Base-by-base conservation (phyloP, 2,888 invertebrate genomes). In the Macaria notata region DNA sequence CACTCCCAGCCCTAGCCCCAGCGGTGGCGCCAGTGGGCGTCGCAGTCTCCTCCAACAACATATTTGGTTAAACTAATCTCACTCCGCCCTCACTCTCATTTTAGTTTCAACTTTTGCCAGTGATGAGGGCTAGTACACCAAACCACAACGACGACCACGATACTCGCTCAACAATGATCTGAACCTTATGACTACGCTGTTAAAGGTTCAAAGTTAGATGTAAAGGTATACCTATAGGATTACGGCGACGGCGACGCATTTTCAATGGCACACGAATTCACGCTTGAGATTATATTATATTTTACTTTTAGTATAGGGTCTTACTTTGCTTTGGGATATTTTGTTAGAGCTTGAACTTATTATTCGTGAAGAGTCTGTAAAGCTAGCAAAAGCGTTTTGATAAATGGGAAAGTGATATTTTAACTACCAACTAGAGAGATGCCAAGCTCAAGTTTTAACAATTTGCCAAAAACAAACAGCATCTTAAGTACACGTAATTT, bases 401-500 rank as follows among this genome's bases (percentile, higher is more conserved):
- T 36, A 4, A 7, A 36, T 36, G 7, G 33, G 33, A 36, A 36
- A 36, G 7, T 36, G 33, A 36, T 6, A 6, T 36, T 36, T 36
- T 36, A 6, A 36, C 33, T 7, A 36, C 7, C 33, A 36, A 7
- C 33, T 4, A 7, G 33, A 3, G 4, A 4, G 33, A 50, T 41
- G 42, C 31, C 44, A 43, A 49, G 31, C 36, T 43, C 9, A 9
- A 42, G 54, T 38, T 68, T 71, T 68, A 64, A 61, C 69, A 72
- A 72, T 52, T 72, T 76, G 72, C 70, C 72, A 73, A 19, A 71
- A 62, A 66, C 42, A 61, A 44, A 63, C 64, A 76, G 83, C 83
- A 84, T 83, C 82, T 81, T 71, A 75, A 83, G 83, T 83, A 84
- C 81, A 84, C 81, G 53, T 48, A 38, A 42, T 48, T 48, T 33